Evolutionary conservation across 2,888 invertebrate genomes (phyloP), one percentile per base, ranked within the genome.

Genomic region (Mongoloraphidia duomilia): DNA sequence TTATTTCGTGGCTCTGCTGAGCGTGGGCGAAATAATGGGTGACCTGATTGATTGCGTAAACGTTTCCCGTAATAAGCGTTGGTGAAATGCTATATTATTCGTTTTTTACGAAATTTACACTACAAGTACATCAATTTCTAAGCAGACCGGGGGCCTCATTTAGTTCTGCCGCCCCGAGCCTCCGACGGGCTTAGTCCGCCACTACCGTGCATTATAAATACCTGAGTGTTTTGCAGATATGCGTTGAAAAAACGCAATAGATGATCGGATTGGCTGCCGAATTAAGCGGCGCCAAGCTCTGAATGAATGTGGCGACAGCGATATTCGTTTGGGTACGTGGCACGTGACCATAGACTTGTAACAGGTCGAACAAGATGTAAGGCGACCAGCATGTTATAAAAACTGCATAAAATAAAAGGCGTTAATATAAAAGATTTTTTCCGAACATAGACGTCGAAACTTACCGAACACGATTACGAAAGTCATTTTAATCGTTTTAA

Each of bases 311-410:
- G 9, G 90, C 86, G 41, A 93, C 79, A 12, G 91, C 90, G 26
- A 84, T 79, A 64, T 83, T 86, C 1, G 80, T 81, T 62, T 88
- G 87, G 0, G 85, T 84, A 54, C 74, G 70, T 1, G 89, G 86
- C 54, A 91, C 80, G 63, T 82, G 80, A 14, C 80, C 86, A 66
- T 84, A 93, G 41, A 93, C 91, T 75, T 91, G 89, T 5, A 93
- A 78, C 49, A 93, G 70, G 66, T 93, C 90, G 68, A 90, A 94
- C 49, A 94, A 77, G 65, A 94, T 89, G 70, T 91, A 95, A 0
- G 94, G 94, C 49, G 90, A 90, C 93, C 94, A 94, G 71, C 94
- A 94, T 9, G 93, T 69, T 53, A 94, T 84, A 68, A 94, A 94
- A 36, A 91, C 93, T 90, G 75, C 1, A 75, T 75, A 54, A 60